Evolutionary conservation across 2,797 vertebrate species (phyloP), one percentile per base, ranked within the genome.

Genomic region (Sebastes vulpes): DNA sequence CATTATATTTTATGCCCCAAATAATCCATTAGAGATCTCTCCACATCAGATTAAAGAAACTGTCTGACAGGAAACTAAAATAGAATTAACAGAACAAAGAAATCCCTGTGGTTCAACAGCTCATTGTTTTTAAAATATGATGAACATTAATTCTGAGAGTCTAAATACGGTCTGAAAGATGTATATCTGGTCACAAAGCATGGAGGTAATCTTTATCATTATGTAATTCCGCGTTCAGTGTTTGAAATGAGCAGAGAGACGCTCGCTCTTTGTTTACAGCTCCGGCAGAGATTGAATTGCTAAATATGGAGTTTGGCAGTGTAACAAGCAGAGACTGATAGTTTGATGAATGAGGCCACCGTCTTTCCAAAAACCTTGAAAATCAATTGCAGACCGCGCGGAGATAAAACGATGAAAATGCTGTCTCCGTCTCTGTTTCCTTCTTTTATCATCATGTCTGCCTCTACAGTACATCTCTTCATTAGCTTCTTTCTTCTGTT

Each of bases 361-460:
- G 84, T 85, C 75, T 77, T 84, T 80, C 68, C 54, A 80, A 73
- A 38, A 77, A 82, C 79, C 75, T 68, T 79, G 72, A 79, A 76
- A 85, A 75, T 76, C 59, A 65, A 80, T 65, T 66, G 50, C 25
- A 9, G 52, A 35, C 64, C 16, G 35, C 29, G 31, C 3, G 2
- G 9, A 79, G 57, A 75, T 48, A 46, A 82, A 76, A 60, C 20
- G 29, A 65, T 53, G 26, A 58, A 71, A 65, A 42, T 1, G 14
- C 26, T 65, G 57, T 60, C 35, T 64, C 58, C 26, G 9, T 26
- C 16, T 56, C 20, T 16, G 25, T 28, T 74, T 74, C 16, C 29
- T 60, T 9, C 26, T 77, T 70, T 70, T 61, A 57, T 50, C 14
- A 5, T 46, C 29, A 23, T 16, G 21, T n/a, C 53, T 72, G 54